phyloP scores from a whole-genome alignment of 2,797 vertebrate species.

The Atherinosoma microstoma region DNA sequence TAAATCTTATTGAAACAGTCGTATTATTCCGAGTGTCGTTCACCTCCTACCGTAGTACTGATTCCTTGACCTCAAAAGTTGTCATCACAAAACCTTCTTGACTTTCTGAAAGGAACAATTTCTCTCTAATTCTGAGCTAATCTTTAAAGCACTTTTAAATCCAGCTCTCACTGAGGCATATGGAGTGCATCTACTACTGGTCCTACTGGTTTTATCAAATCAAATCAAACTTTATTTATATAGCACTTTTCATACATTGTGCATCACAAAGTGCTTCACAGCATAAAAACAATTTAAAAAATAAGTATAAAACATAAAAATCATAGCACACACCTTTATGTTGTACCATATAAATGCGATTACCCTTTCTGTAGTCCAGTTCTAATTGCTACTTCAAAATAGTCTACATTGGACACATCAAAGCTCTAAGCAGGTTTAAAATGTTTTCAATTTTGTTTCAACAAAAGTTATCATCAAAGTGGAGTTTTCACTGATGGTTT shows the following conservation, averaged over 20 bases:
- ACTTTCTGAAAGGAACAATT: neutral
- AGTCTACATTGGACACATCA: neutral
- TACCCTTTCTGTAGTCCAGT: neutral
- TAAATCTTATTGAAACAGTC: conserved; percentile 60
- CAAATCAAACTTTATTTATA: too few species aligned
- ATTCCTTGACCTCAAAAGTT: neutral
- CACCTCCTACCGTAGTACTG: neutral
- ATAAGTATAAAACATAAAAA: too few species aligned
- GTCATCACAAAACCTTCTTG: neutral
- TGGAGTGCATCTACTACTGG: neutral
- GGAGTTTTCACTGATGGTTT: neutral
- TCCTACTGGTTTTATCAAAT: neutral
- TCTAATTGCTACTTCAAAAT: neutral
- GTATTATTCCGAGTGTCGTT: conserved; percentile 5
- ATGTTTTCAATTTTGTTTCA: neutral
- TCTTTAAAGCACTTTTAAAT: conserved; percentile 1
- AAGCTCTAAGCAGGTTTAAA: neutral
- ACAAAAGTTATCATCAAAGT: neutral
- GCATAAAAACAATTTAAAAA: too few species aligned
- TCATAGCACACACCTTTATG: too few species aligned
- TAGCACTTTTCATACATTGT: too few species aligned
- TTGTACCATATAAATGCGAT: neutral
- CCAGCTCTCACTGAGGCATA: neutral
- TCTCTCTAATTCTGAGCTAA: neutral
- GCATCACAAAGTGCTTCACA: too few species aligned